A percentile compares a stretch with the other conserved stretches of the same genome.
Evolutionary conservation across 2,888 invertebrate species (phyloP).

Genomic region (Nomada flava): DNA sequence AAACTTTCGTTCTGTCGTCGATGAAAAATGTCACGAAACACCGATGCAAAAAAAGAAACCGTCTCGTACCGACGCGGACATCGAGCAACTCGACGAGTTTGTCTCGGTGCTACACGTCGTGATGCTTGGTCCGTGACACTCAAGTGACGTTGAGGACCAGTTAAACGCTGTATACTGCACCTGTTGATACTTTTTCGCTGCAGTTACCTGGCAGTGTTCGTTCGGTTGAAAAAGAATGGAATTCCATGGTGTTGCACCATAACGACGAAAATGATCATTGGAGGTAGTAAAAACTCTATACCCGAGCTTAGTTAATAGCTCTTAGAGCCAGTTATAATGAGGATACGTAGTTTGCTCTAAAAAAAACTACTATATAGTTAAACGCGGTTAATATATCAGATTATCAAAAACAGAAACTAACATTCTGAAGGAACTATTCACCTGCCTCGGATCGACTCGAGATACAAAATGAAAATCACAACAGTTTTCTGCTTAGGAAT

Average conservation of each 20-base stretch:
- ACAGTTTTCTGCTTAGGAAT: too few species aligned
- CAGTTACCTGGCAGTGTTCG: background rate
- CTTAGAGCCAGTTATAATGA: too few species aligned
- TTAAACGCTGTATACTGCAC: slow-evolving; percentile 43
- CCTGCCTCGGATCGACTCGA: too few species aligned
- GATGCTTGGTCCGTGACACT: slow-evolving; percentile 38
- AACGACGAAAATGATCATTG: background rate
- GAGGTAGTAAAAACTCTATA: background rate
- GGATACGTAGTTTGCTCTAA: too few species aligned
- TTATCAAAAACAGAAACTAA: too few species aligned
- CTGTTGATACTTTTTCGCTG: slow-evolving; percentile 50
- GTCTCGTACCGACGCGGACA: background rate
- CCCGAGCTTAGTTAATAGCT: too few species aligned
- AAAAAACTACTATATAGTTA: too few species aligned
- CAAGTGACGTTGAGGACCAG: slow-evolving; percentile 38
- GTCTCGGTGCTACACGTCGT: slow-evolving; percentile 16
- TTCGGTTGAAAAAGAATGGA: background rate
- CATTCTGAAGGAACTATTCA: too few species aligned
- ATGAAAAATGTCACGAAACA: background rate
- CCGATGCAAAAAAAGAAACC: slow-evolving; percentile 1
- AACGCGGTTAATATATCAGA: too few species aligned
- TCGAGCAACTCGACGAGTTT: slow-evolving; percentile 9
- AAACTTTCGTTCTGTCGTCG: background rate
- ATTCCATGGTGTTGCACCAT: background rate
- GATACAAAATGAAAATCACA: too few species aligned